Conservation (phyloP, 2,113 vertebrate species). For the Silurus asotus region DNA sequence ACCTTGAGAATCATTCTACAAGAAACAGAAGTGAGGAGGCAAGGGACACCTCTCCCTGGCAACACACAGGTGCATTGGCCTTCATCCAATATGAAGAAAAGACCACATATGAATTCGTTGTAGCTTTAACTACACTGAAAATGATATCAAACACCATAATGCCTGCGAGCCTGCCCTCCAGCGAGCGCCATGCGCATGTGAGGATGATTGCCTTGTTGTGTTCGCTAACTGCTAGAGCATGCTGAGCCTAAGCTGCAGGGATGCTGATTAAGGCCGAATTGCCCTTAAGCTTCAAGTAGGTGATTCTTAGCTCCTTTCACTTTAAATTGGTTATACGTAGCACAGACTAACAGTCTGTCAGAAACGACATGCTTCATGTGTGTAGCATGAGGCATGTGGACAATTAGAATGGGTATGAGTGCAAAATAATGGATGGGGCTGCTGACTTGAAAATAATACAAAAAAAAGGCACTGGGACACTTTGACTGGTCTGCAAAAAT, state of each 20-base stretch:
- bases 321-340: constrained; percentile 38
- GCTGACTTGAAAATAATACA: neutral
- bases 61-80: constrained; percentile 34
- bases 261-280: constrained; percentile 53
- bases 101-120: constrained; percentile 43
- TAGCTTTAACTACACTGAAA: constrained; percentile 51
- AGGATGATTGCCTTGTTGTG: constrained; percentile 55
- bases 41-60: constrained; percentile 21
- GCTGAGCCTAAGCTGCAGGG: constrained; percentile 51
- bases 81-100: constrained; percentile 51
- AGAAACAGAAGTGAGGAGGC: constrained; percentile 20
- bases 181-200: constrained; percentile 32
- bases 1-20: constrained; percentile 39
- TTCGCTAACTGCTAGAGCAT: constrained; percentile 38
- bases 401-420: constrained; percentile 6
- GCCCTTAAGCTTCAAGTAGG: constrained; percentile 42
- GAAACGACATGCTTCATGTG: constrained; percentile 30
- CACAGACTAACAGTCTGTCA: neutral
- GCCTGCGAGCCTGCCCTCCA: constrained; percentile 34
- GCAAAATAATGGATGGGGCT: neutral
- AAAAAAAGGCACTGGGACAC: neutral
- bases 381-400: constrained; percentile 14
- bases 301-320: constrained; percentile 26
- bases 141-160: constrained; percentile 49
- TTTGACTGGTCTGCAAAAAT: neutral